Conservation (phyloP, 2,797 vertebrate genomes). For the Enteromius thamalakanensis region DNA sequence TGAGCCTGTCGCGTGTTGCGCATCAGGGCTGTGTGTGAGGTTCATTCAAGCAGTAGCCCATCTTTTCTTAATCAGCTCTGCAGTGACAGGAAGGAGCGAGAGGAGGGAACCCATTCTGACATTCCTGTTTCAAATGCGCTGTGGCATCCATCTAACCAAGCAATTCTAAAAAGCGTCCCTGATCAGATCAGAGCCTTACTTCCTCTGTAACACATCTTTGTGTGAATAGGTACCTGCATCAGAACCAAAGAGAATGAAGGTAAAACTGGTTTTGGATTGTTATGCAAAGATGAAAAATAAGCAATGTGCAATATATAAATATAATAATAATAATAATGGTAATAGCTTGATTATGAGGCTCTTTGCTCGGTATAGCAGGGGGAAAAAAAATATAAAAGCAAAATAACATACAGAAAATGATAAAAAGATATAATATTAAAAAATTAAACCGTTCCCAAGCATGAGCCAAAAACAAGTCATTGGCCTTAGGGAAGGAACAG, state of each 20-base stretch:
- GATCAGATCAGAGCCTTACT: slow-evolving; percentile 66
- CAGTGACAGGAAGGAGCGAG: slow-evolving; percentile 73
- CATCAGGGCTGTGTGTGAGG: slow-evolving; percentile 68
- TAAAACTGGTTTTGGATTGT: neutral
- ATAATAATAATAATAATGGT: neutral
- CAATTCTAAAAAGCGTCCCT: slow-evolving; percentile 75
- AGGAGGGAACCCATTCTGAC: slow-evolving; percentile 71
- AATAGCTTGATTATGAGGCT: slow-evolving; percentile 52
- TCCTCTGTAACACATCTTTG: slow-evolving; percentile 64
- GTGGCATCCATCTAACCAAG: slow-evolving; percentile 80
- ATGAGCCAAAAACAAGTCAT: slow-evolving; percentile 16
- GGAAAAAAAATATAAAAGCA: neutral
- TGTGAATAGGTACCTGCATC: slow-evolving; percentile 72
- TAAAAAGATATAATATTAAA: neutral
- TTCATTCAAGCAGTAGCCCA: slow-evolving; percentile 76
- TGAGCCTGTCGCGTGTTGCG: slow-evolving; percentile 6
- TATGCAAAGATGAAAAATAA: neutral
- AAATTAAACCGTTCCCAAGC: neutral
- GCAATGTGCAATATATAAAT: neutral
- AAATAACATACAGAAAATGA: neutral
- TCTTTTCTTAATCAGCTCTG: slow-evolving; percentile 73
- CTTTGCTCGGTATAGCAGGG: slow-evolving; percentile 58
- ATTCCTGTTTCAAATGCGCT: slow-evolving; percentile 75
- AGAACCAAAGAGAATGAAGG: slow-evolving; percentile 50
- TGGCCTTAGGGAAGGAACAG: slow-evolving; percentile 25